A percentile compares a stretch with the other conserved stretches of the same genome.
phyloP scores from a whole-genome alignment of 2,888 invertebrate genomes.

The Diogma glabrata region DNA sequence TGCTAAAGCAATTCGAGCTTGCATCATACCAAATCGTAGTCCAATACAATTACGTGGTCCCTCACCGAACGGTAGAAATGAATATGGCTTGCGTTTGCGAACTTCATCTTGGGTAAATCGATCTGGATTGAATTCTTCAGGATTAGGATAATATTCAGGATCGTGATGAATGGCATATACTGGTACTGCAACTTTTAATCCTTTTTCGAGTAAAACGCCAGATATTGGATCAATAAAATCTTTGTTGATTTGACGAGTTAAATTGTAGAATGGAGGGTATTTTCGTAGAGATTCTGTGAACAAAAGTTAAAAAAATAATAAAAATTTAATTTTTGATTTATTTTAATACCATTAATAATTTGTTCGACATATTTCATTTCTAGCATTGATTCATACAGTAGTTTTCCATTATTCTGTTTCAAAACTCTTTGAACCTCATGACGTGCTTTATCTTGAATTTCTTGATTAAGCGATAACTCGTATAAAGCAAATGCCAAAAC shows the following conservation, averaged over 20 bases:
- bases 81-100: constrained; percentile 30
- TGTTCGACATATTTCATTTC: constrained; percentile 40
- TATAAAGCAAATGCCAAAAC: constrained; percentile 39
- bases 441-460: constrained; percentile 36
- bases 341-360: constrained; percentile 34
- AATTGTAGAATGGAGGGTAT: constrained; percentile 38
- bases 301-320: neutral
- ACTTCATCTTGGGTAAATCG: constrained; percentile 44
- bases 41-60: constrained; percentile 37
- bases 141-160: constrained; percentile 46
- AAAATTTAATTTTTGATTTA: neutral
- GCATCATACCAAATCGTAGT: constrained; percentile 29
- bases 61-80: constrained; percentile 36
- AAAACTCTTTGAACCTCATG: constrained; percentile 34
- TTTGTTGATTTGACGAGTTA: constrained; percentile 37
- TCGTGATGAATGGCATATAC: constrained; percentile 48
- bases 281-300: constrained; percentile 42
- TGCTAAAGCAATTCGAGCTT: constrained; percentile 18
- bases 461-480: constrained; percentile 38
- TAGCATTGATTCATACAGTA: constrained; percentile 38
- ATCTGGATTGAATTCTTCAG: constrained; percentile 48
- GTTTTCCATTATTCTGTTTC: constrained; percentile 28
- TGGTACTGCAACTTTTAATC: constrained; percentile 41
- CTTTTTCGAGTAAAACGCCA: constrained; percentile 38
- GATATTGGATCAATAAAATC: constrained; percentile 38